Conservation (phyloP, 2,113 vertebrate genomes). For the Telmatochromis sp. region DNA sequence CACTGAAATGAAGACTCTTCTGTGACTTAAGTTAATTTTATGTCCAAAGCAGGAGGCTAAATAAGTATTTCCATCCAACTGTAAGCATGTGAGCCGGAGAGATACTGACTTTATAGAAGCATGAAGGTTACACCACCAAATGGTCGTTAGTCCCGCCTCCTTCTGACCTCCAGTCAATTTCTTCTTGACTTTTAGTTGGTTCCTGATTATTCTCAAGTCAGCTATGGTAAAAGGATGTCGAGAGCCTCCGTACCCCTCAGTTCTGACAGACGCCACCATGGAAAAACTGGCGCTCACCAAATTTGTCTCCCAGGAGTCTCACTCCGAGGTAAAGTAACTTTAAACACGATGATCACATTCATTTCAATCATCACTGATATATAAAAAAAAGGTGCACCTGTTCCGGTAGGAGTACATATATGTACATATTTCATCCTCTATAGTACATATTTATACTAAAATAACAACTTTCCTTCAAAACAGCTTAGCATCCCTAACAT, state of each 20-base stretch:
- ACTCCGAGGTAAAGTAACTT: conserved; percentile 78
- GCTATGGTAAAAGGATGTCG: conserved; percentile 92
- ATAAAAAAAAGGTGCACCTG: background rate
- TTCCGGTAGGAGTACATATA: background rate
- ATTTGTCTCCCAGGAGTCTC: conserved; percentile 92
- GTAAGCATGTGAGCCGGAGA: background rate
- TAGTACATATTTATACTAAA: background rate
- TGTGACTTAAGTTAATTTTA: background rate
- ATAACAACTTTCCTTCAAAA: background rate
- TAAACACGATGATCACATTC: background rate
- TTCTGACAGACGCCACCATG: conserved; percentile 95
- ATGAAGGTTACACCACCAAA: background rate
- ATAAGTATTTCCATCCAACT: background rate
- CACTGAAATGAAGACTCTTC: background rate
- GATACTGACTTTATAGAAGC: background rate
- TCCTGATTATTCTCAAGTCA: conserved; percentile 82
- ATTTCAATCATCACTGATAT: background rate
- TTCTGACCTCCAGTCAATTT: background rate
- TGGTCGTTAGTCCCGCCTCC: background rate
- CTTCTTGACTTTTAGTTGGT: conserved; percentile 73
- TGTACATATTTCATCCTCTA: background rate
- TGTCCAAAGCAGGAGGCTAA: background rate
- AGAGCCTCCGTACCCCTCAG: conserved; percentile 86
- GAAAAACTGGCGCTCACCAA: conserved; percentile 91
- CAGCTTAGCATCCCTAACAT: background rate